These are phyloP conservation scores for Orius insidiosus DNA, from an alignment of 1,140 invertebrate species.

Conservation along the genomic window DNA sequence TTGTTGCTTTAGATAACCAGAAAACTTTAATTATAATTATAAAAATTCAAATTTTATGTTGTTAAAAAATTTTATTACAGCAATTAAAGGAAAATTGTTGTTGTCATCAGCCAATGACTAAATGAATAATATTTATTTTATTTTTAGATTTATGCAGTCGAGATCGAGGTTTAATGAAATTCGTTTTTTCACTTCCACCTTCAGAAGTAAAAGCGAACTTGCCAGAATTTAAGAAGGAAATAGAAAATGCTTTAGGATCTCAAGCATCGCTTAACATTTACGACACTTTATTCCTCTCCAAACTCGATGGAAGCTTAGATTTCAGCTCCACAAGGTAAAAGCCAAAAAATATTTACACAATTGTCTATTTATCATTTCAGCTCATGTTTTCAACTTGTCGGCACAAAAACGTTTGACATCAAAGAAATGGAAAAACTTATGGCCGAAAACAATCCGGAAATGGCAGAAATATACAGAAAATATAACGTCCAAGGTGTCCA, in stretches of 20 bases:
- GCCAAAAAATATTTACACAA: constrained; percentile 13
- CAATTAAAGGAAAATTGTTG: no score
- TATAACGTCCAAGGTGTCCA: constrained; percentile 41
- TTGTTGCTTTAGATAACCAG: no score
- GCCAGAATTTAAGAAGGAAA: constrained; percentile 37
- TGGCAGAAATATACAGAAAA: constrained; percentile 38
- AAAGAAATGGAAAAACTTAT: constrained; percentile 37
- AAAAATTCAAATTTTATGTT: no score
- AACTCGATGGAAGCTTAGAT: constrained; percentile 48
- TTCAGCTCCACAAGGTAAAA: constrained; percentile 51
- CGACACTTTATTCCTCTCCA: constrained; percentile 53
- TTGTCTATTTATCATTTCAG: constrained; percentile 22
- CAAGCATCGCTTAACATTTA: constrained; percentile 52
- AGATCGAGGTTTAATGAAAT: constrained; percentile 54
- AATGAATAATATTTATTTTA: no score
- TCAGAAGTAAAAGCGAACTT: constrained; percentile 39
- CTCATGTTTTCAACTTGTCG: constrained; percentile 50
- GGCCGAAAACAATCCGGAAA: constrained; percentile 27
- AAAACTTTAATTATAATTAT: no score
- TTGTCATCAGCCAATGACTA: no score
- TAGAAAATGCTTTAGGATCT: constrained; percentile 38
- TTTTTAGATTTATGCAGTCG: constrained; percentile 48
- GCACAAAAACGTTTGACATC: constrained; percentile 35
- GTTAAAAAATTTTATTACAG: no score
- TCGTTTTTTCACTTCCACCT: constrained; percentile 48